Evolutionary conservation across 1,140 invertebrate genomes (phyloP).

Genomic region (fruit fly (Drosophila melanogaster)): DNA sequence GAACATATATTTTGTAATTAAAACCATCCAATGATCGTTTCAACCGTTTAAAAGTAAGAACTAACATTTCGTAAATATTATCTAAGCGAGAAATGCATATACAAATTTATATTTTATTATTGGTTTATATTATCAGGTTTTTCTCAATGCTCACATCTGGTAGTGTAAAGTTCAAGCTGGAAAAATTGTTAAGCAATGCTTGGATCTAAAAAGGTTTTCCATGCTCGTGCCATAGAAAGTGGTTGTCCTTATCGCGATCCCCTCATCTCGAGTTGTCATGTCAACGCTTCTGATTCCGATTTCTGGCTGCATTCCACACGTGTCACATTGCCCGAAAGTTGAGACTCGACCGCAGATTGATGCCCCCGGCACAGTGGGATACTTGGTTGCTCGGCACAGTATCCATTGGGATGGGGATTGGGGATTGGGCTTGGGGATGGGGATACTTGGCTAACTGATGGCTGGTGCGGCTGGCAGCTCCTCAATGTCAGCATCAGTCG

Average conservation of each 20-base stretch:
- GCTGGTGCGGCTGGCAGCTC: slow-evolving; percentile 72
- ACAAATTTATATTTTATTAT: background rate
- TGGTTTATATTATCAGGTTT: background rate
- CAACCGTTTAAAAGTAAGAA: too few relatives aligned
- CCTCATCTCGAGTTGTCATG: slow-evolving; percentile 79
- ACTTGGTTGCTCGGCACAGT: slow-evolving; percentile 4
- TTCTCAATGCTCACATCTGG: background rate
- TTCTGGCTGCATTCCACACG: slow-evolving; percentile 72
- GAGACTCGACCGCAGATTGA: slow-evolving; percentile 51
- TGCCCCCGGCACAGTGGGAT: slow-evolving; percentile 55
- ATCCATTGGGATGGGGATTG: background rate
- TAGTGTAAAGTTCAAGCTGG: slow-evolving; percentile 15
- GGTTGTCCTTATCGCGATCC: slow-evolving; percentile 60
- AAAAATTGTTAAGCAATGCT: slow-evolving; percentile 32
- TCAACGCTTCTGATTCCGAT: slow-evolving; percentile 81
- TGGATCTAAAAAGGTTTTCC: slow-evolving; percentile 74
- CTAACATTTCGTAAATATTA: too few relatives aligned
- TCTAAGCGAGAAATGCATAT: too few relatives aligned
- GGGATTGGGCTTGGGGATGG: background rate
- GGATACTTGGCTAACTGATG: slow-evolving; percentile 56
- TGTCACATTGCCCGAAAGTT: slow-evolving; percentile 49
- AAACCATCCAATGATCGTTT: too few relatives aligned
- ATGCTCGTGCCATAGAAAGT: slow-evolving; percentile 78
- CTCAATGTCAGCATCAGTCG: slow-evolving; percentile 82
- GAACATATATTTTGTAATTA: too few relatives aligned